Percentiles rank a stretch among this genome's conserved stretches.
Conservation (phyloP, 2,113 vertebrate genomes). For the Otolemur garnettii region DNA sequence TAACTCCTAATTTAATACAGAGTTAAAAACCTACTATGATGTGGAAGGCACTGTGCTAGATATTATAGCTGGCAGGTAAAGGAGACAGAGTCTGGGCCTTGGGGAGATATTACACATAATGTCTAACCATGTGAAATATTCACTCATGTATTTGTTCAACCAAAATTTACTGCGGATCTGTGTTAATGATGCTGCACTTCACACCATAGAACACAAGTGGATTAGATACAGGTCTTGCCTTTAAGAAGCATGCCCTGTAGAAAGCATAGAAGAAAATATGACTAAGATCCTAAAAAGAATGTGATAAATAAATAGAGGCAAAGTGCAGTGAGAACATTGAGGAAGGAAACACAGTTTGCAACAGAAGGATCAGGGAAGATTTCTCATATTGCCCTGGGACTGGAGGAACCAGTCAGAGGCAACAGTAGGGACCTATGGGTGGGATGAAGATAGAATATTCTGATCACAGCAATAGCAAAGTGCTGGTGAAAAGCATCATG, state of each 20-base stretch:
- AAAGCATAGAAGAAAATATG: not conserved
- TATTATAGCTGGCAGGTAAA: not conserved
- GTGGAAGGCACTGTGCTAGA: not conserved
- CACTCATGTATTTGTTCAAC: not conserved
- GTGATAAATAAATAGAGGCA: not conserved
- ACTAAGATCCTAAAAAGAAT: not conserved
- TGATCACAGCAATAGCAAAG: not conserved
- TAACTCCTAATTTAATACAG: not conserved
- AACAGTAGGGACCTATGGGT: not conserved
- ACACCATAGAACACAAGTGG: too few species aligned
- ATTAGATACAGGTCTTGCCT: not conserved
- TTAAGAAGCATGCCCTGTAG: not conserved
- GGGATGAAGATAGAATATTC: not conserved
- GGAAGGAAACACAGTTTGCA: not conserved
- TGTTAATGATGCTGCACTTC: not conserved
- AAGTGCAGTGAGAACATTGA: not conserved
- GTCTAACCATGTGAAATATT: not conserved
- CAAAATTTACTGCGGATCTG: not conserved
- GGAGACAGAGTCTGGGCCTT: not conserved
- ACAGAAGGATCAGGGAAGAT: not conserved
- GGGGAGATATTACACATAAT: not conserved
- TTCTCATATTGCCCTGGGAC: not conserved
- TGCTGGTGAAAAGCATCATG: not conserved
- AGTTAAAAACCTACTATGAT: not conserved
- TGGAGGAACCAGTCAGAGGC: not conserved